Base-by-base conservation (phyloP, 1,140 invertebrate genomes). In the Tribolium madens region DNA sequence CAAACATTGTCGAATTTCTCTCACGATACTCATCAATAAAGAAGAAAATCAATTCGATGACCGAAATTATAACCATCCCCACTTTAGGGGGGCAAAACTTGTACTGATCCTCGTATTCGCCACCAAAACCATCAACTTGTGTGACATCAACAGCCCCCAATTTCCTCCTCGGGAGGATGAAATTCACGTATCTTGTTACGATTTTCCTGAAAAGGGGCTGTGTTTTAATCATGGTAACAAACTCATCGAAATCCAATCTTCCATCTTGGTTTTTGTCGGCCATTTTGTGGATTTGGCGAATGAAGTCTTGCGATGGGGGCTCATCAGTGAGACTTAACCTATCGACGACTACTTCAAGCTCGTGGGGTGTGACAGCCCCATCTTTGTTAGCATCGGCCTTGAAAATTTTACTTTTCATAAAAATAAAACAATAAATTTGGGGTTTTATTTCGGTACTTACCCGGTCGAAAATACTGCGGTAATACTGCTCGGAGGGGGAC, bases 81-180 rank as follows among this genome's bases (percentile, higher is more conserved):
- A 98, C 79, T 1, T 95, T 93, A 1, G 95, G 96, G 14, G 95
- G 95, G 83, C 90, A 92, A 82, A 95, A 96, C 21, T 90, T 92
- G 87, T 97, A 97, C 83, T 96, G 91, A 81, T 96, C 93, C 83
- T 96, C 92, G 85, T 97, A 97, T 15, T 90, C 87, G 12, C 80
- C 81, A 73, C 81, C 80, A n/a, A n/a, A n/a, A 9, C 12, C 12
- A 3, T 18, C 13, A n/a, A n/a, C 33, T 12, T 46, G 17, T 6
- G 13, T 10, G 2, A 3, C 6, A 2, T 78, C 74, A 0, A 42
- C 36, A 42, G 36, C 36, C 36, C 57, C 57, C 3, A 42, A 1
- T 12, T 33, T 64, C 84, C 77, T 81, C 87, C 68, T 81, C 79
- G 52, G 26, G 85, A 75, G 53, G 88, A 86, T 81, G 91, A 72